A percentile compares a stretch with the other conserved stretches of the same genome.
These are phyloP conservation scores for Anarsia innoxiella DNA, from an alignment of 2,888 invertebrate genomes.

Conservation along the genomic window DNA sequence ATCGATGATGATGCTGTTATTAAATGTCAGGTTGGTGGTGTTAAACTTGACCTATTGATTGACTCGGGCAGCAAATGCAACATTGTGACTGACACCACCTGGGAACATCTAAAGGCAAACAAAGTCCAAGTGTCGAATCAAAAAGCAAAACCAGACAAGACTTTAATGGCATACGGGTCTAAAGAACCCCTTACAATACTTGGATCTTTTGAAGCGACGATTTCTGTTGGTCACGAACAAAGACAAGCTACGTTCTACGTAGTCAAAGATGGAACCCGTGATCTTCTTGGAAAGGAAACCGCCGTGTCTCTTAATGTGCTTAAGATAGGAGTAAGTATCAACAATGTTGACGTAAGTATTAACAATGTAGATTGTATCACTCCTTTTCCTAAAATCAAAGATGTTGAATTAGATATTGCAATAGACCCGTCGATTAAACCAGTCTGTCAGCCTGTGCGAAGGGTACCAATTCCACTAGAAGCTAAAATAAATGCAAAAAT, in stretches of 20 bases:
- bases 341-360: constrained; percentile 2
- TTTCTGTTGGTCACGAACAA: constrained; percentile 4
- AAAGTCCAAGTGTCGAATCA: constrained; percentile 11
- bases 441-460: constrained; percentile 15
- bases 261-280: constrained; percentile 13
- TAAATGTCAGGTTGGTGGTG: constrained; percentile 16
- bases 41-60: constrained; percentile 17
- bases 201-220: constrained; percentile 20
- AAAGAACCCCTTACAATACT: constrained; percentile 16
- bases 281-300: constrained; percentile 16
- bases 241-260: constrained; percentile 17
- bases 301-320: constrained; percentile 14
- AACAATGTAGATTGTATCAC: too few species aligned
- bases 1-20: constrained; percentile 16
- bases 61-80: constrained; percentile 22
- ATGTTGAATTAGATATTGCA: constrained; percentile 9
- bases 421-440: constrained; percentile 15
- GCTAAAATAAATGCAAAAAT: constrained; percentile 16
- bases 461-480: constrained; percentile 17
- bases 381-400: constrained; percentile 18
- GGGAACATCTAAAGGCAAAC: constrained; percentile 15
- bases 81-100: constrained; percentile 16
- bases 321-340: constrained; percentile 14
- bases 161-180: constrained; percentile 19
- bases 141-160: constrained; percentile 14